phyloP scores from a whole-genome alignment of 2,888 invertebrate genomes.

The Scaptodrosophila latifasciaeformis region DNA sequence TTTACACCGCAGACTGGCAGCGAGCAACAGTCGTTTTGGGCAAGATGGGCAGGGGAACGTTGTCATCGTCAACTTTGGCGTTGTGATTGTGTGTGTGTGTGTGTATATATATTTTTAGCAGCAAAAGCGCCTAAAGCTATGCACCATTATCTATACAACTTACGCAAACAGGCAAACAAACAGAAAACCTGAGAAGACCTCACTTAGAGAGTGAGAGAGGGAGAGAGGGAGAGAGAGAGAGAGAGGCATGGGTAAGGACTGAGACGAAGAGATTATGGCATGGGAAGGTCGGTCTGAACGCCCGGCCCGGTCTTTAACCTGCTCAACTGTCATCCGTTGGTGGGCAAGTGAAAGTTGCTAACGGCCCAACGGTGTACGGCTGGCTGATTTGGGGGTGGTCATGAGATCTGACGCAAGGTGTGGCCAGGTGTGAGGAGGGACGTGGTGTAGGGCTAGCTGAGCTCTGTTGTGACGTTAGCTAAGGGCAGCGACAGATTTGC shows the following conservation, averaged over 20 bases:
- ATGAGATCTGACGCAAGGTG: too few relatives aligned
- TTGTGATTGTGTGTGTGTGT: not conserved
- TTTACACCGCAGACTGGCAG: too few relatives aligned
- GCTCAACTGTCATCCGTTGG: slow-evolving; percentile 1
- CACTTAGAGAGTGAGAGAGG: slow-evolving; percentile 1
- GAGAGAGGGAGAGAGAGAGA: not conserved
- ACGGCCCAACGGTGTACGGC: not conserved
- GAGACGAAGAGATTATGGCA: not conserved
- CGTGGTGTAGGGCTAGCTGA: too few relatives aligned
- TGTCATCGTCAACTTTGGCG: not conserved
- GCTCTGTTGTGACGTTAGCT: too few relatives aligned
- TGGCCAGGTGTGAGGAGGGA: too few relatives aligned
- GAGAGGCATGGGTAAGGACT: not conserved
- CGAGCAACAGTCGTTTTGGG: not conserved
- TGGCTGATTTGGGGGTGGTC: too few relatives aligned
- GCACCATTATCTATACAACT: slow-evolving; percentile 51
- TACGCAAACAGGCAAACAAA: slow-evolving; percentile 28
- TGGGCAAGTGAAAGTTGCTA: slow-evolving; percentile 32
- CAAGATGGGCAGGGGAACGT: not conserved
- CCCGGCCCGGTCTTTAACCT: slow-evolving; percentile 37
- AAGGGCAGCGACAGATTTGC: too few relatives aligned
- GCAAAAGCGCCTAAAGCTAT: slow-evolving; percentile 42
- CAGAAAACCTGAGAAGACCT: not conserved
- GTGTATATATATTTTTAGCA: slow-evolving; percentile 39
- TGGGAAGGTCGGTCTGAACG: not conserved